Evolutionary conservation across 2,888 invertebrate species (phyloP), one percentile per base, ranked within the genome.

Genomic region (Stenchaetothrips biformis): DNA sequence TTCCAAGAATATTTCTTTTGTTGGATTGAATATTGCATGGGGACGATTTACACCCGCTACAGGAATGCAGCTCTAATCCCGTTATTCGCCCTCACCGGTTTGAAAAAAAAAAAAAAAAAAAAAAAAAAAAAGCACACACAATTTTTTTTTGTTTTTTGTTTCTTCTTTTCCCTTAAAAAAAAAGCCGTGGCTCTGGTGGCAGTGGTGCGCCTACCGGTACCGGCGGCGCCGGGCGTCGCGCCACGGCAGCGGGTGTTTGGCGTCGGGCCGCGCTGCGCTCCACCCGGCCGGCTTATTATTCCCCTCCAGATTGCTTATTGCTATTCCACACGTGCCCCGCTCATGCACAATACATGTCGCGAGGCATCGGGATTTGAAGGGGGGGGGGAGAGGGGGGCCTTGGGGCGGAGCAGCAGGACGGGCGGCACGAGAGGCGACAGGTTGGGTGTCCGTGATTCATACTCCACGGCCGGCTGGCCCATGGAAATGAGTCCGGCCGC

Each of bases 391-490:
- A 11, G 49, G 11, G 49, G 53, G 53, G 6, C 11, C 13, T 11
- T 11, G 53, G 16, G 53, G 2, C 13, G 53, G 16, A 16, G 53
- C 3, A 16, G 53, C 16, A 53, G 53, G 49, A 49, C 11, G 11
- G 6, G 53, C 16, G 53, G 53, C 11, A 16, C 4, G 59, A 18
- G 6, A 13, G 59, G 16, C 18, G 18, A 59, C 59, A 59, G 59
- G 59, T 59, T 18, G 18, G 59, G 59, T 21, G 21, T 21, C 67
- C 67, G 25, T 74, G 67, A 74, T 74, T 74, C 67, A 74, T 74
- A 74, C 25, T 74, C 67, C 25, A 74, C 67, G 67, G 1, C 67
- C 67, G 67, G 67, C 67, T 25, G 37, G 37, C 37, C 37, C 37
- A 37, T 37, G 37, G 37, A 37, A 37, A 37, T 37, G 37, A 37